Evolutionary conservation across 1,140 invertebrate species (phyloP), one percentile per base, ranked within the genome.

Genomic region (Panagrolaimus sp.): DNA sequence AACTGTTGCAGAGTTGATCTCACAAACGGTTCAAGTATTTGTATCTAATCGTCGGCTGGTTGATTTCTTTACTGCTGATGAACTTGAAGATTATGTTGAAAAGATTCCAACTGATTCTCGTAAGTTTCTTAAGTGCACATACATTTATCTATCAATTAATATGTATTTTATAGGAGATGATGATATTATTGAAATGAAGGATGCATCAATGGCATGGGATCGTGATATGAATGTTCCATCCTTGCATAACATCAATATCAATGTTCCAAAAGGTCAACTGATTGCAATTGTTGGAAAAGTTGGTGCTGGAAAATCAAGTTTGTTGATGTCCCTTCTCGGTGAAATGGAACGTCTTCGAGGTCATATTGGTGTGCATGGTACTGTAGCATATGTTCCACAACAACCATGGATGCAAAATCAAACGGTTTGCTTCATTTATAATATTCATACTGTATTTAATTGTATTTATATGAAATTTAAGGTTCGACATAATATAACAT

Each of bases 361-460:
- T 58, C 67, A 55, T 26, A 65, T 78, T 24, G 66, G 65, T 17
- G 45, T 78, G 2, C 70, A 90, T 87, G 91, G 91, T 55, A 87
- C 86, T 44, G 87, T 93, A 63, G 91, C 92, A 0, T 93, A 91
- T 81, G 89, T 90, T 2, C 88, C 91, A 0, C 91, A 93, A 81
- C 88, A 88, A 65, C 89, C 91, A 0, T 94, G 92, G 92, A 87
- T 94, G 0, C 83, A 90, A 45, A 92, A 93, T 80, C 87, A 87
- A 15, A 89, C 89, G 0, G 84, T 94, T 15, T 2, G 32, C n/a
- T n/a, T n/a, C n/a, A n/a, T 38, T 38, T 38, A 4, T 38, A 4
- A 7, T 38, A 38, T 2, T 2, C 32, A 38, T 38, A n/a, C n/a
- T n/a, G 32, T 38, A 4, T 38, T 38, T 38, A 38, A 4, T 38